Evolutionary conservation across 1,140 invertebrate species (phyloP).

Genomic region (Aphelenchoides fujianensis): DNA sequence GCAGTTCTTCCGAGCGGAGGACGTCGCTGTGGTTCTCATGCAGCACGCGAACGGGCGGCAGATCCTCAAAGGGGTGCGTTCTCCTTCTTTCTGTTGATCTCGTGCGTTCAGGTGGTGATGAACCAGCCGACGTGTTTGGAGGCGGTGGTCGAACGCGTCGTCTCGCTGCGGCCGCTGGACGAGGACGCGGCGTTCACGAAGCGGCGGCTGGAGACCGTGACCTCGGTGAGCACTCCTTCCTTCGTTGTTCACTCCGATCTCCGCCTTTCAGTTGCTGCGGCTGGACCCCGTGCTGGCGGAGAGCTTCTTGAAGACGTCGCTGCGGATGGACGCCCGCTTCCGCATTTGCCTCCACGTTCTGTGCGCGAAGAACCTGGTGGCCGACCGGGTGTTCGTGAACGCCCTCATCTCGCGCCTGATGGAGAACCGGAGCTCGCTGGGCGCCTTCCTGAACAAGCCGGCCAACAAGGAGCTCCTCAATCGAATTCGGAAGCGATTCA

Average conservation of each 20-base stretch:
- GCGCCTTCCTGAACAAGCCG: constrained; percentile 10
- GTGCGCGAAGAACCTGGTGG: background rate
- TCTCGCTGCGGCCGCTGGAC: background rate
- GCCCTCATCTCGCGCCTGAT: constrained; percentile 19
- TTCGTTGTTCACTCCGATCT: background rate
- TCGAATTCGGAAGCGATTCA: constrained; percentile 17
- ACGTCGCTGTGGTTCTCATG: constrained; percentile 8
- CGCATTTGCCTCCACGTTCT: background rate
- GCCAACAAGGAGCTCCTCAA: background rate
- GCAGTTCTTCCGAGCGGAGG: constrained; percentile 6
- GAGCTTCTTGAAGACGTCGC: background rate
- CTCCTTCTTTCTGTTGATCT: constrained; percentile 4
- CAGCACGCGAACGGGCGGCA: constrained; percentile 14
- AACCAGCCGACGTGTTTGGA: constrained; percentile 20
- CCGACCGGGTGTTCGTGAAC: constrained; percentile 21
- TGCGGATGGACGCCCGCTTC: background rate
- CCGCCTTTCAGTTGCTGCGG: background rate
- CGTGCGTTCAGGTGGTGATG: constrained; percentile 12
- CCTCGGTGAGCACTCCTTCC: background rate
- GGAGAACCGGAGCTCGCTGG: constrained; percentile 11
- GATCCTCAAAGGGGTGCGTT: constrained; percentile 11
- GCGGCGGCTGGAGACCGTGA: constrained; percentile 5
- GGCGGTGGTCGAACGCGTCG: background rate
- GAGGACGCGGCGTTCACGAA: background rate
- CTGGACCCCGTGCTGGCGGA: background rate